Conservation (phyloP, 2,113 vertebrate genomes). For the Dolichallabes microphthalmus region DNA sequence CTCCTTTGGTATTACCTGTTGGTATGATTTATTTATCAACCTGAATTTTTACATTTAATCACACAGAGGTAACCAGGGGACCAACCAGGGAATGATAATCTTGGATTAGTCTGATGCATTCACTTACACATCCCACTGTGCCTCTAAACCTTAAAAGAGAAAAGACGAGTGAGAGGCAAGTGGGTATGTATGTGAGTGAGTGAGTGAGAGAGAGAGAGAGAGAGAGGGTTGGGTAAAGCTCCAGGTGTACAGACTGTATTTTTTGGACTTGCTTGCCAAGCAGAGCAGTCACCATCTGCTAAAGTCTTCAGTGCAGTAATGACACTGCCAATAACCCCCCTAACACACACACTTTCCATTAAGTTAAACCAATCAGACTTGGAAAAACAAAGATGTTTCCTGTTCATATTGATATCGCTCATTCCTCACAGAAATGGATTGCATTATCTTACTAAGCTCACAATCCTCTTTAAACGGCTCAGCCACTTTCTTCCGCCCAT, state of each 20-base stretch:
- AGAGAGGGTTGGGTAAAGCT: conserved; percentile 14
- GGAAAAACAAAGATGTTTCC: neutral
- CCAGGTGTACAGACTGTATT: conserved; percentile 27
- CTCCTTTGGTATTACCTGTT: neutral
- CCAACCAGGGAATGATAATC: conserved; percentile 5
- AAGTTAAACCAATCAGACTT: neutral
- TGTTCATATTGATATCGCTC: neutral
- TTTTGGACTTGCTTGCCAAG: conserved; percentile 19
- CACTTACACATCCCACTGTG: neutral
- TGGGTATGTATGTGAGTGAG: neutral
- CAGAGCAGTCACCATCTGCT: conserved; percentile 39
- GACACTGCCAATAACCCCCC: conserved; percentile 7
- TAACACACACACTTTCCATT: neutral
- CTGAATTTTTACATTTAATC: conserved; percentile 6
- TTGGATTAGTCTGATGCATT: conserved; percentile 3
- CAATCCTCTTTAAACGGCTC: neutral
- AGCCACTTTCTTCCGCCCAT: neutral
- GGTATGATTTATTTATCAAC: conserved; percentile 10
- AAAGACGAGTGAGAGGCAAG: neutral
- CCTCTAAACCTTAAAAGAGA: neutral
- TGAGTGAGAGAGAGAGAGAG: neutral
- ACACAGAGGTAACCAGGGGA: neutral
- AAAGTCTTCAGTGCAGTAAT: conserved; percentile 5
- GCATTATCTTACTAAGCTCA: neutral
- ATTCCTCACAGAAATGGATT: neutral